Conservation (phyloP, 2,797 vertebrate species). For the Phaenicophaeus curvirostris region DNA sequence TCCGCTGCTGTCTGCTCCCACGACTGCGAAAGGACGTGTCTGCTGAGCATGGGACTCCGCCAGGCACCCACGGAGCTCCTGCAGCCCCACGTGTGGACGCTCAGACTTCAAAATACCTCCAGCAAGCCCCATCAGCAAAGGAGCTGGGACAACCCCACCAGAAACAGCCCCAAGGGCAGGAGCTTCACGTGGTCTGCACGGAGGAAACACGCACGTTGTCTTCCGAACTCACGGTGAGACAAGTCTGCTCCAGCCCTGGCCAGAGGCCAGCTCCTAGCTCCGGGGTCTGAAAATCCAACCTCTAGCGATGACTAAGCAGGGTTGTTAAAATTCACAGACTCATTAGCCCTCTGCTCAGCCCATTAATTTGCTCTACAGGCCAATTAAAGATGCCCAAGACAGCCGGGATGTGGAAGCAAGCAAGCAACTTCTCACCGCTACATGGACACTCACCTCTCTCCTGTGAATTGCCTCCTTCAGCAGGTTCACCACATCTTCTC, state of each 20-base stretch:
- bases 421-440: background rate
- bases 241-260: constrained; percentile 5
- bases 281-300: constrained; percentile 5
- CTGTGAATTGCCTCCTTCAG: constrained; percentile 91
- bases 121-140: background rate
- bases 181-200: background rate
- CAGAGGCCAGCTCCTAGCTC: background rate
- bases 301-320: constrained; percentile 12
- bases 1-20: background rate
- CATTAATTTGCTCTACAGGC: constrained; percentile 23
- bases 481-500: constrained; percentile 88
- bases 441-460: constrained; percentile 76
- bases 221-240: background rate
- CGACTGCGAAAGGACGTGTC: background rate
- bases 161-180: background rate
- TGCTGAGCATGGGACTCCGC: background rate
- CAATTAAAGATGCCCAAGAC: background rate
- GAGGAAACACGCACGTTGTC: accelerated
- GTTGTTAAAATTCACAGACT: background rate
- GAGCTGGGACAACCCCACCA: background rate
- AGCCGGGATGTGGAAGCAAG: background rate
- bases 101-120: background rate
- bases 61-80: accelerated
- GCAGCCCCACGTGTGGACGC: background rate
- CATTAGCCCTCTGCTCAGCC: constrained; percentile 17